A percentile compares a stretch with the other conserved stretches of the same genome.
These are phyloP conservation scores for Phenganax marumi DNA, from an alignment of 92 coral and sea anemone species.

Conservation along the genomic window DNA sequence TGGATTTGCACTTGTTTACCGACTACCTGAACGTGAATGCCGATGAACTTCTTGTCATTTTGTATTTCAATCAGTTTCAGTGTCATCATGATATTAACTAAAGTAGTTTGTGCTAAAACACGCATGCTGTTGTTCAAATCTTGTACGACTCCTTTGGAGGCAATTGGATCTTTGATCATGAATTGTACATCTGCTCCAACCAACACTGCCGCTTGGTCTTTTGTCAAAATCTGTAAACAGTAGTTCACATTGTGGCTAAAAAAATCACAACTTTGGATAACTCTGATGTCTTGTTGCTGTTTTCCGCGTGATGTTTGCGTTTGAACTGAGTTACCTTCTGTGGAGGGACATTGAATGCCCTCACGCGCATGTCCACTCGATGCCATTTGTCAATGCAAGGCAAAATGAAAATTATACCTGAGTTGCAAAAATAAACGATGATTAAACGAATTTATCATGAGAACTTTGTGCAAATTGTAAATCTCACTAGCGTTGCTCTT, in stretches of 20 bases:
- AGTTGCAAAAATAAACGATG: not conserved
- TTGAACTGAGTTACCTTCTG: slow-evolving; percentile 65
- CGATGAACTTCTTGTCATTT: slow-evolving; percentile 73
- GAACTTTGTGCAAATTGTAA: not conserved
- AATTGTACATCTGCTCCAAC: slow-evolving; percentile 96
- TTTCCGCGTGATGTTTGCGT: no score
- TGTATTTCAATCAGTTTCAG: slow-evolving; percentile 71
- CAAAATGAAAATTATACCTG: slow-evolving; percentile 76
- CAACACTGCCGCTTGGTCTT: slow-evolving; percentile 78
- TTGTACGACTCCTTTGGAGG: slow-evolving; percentile 77
- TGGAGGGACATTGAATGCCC: slow-evolving; percentile 93
- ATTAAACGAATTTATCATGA: not conserved
- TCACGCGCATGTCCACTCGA: slow-evolving; percentile 84
- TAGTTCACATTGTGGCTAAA: not conserved
- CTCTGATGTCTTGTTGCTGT: not conserved
- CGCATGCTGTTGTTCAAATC: slow-evolving; percentile 86
- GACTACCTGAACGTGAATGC: slow-evolving; percentile 70
- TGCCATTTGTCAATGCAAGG: slow-evolving; percentile 86
- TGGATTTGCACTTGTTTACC: not conserved
- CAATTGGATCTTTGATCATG: slow-evolving; percentile 71
- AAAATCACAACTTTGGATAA: not conserved
- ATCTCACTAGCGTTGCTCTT: not conserved
- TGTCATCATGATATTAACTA: slow-evolving; percentile 69
- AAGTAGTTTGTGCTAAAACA: slow-evolving; percentile 84
- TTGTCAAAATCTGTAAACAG: slow-evolving; percentile 66